A percentile compares a stretch with the other conserved stretches of the same genome.
phyloP scores from a whole-genome alignment of 1,140 invertebrate genomes.

The Drosophila navojoa region DNA sequence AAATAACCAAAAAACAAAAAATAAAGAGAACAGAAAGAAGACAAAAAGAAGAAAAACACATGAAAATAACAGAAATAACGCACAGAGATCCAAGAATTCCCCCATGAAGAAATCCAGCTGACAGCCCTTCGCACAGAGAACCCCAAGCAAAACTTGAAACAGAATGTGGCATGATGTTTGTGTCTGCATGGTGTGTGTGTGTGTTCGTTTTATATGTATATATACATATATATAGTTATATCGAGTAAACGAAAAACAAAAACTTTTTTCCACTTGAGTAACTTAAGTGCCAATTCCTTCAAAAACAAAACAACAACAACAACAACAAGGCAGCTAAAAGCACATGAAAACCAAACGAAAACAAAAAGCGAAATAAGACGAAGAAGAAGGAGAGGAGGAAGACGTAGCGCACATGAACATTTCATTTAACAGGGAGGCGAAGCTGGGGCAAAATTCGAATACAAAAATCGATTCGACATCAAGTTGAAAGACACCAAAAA shows the following conservation, averaged over 20 bases:
- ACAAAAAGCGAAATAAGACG: constrained; percentile 36
- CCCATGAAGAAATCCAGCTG: constrained; percentile 78
- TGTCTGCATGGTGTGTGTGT: constrained; percentile 23
- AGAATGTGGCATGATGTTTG: constrained; percentile 55
- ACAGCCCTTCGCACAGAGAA: constrained; percentile 37
- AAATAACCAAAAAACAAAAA: constrained; percentile 22
- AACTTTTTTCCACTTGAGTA: constrained; percentile 83
- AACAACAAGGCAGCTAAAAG: constrained; percentile 21
- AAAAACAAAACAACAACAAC: constrained; percentile 39
- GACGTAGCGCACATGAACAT: constrained; percentile 39
- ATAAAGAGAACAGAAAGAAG: neutral
- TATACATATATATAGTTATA: constrained; percentile 63
- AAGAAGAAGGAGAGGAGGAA: constrained; percentile 38
- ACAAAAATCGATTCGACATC: constrained; percentile 60
- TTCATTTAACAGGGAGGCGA: constrained; percentile 26
- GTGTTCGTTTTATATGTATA: constrained; percentile 17
- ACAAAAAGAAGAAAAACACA: constrained; percentile 34
- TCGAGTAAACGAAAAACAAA: constrained; percentile 80
- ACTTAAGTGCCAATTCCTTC: constrained; percentile 79
- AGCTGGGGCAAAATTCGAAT: constrained; percentile 35
- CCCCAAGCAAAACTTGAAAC: constrained; percentile 40
- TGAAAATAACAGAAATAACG: constrained; percentile 29
- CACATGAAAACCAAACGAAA: constrained; percentile 27
- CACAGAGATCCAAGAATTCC: constrained; percentile 51
- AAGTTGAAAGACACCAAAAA: constrained; percentile 46